Conservation (phyloP, 2,797 vertebrate genomes). For the Sarcophilus harrisii region DNA sequence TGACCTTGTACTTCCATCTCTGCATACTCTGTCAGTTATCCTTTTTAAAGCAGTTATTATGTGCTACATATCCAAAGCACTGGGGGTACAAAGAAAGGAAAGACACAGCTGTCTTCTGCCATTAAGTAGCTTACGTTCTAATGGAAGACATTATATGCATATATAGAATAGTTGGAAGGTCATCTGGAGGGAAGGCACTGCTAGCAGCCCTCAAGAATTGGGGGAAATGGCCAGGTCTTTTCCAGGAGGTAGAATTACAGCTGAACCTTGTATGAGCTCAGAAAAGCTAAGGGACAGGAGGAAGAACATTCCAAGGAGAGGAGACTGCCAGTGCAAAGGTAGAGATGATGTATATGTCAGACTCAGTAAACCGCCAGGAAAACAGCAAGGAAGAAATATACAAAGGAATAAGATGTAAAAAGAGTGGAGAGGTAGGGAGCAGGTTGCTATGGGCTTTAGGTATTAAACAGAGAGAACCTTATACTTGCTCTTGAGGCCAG, state of each 20-base stretch:
- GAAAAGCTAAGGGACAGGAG: background rate
- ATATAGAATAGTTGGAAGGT: background rate
- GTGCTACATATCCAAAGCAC: background rate
- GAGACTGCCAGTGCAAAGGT: background rate
- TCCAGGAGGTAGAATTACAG: background rate
- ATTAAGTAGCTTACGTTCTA: background rate
- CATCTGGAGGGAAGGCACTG: background rate
- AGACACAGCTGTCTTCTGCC: background rate
- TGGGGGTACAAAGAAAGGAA: background rate
- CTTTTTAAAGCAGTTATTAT: background rate
- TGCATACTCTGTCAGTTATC: background rate
- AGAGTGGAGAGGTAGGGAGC: background rate
- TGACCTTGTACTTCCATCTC: background rate
- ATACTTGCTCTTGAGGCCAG: background rate
- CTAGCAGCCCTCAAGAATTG: background rate
- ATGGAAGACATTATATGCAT: background rate
- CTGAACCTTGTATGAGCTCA: background rate
- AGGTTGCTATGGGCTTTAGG: background rate
- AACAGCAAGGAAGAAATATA: background rate
- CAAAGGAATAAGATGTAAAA: background rate
- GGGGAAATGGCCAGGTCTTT: background rate
- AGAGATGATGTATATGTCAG: background rate
- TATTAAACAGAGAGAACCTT: background rate
- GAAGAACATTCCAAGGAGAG: background rate
- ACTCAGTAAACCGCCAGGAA: background rate